Evolutionary conservation across 1,140 invertebrate species (phyloP).

Genomic region (Zeugodacus cucurbitae): DNA sequence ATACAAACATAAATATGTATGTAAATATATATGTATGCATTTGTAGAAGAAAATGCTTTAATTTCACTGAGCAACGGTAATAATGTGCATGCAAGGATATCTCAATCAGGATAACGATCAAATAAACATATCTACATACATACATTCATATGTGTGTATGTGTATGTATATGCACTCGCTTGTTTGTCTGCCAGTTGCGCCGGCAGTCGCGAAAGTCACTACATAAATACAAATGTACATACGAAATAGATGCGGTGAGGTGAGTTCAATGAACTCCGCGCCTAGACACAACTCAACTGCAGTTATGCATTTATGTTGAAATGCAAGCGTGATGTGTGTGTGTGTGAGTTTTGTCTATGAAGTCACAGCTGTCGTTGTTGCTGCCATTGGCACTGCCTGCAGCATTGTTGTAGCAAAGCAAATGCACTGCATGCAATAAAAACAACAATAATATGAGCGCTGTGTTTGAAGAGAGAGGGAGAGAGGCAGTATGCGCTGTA

Average conservation of each 20-base stretch:
- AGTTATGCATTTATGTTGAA: slow-evolving; percentile 23
- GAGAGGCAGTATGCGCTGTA: background rate
- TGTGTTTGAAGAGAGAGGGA: background rate
- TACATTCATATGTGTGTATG: background rate
- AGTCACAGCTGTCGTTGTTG: slow-evolving; percentile 1
- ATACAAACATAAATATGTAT: background rate
- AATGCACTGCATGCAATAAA: background rate
- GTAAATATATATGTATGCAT: background rate
- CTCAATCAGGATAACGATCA: slow-evolving; percentile 19
- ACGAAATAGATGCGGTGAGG: background rate
- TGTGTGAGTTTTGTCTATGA: background rate
- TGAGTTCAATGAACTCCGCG: background rate
- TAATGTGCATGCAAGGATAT: background rate
- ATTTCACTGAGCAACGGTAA: background rate
- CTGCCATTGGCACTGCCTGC: too few species aligned
- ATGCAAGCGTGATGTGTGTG: background rate
- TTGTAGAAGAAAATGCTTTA: background rate
- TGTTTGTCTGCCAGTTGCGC: background rate
- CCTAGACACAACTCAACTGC: background rate
- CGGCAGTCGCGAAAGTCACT: background rate
- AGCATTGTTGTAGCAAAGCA: background rate
- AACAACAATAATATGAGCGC: background rate
- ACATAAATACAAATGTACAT: background rate
- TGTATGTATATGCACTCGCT: background rate
- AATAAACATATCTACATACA: background rate